Evolutionary conservation across 2,888 invertebrate species (phyloP).

Genomic region (Drosophila rubida): DNA sequence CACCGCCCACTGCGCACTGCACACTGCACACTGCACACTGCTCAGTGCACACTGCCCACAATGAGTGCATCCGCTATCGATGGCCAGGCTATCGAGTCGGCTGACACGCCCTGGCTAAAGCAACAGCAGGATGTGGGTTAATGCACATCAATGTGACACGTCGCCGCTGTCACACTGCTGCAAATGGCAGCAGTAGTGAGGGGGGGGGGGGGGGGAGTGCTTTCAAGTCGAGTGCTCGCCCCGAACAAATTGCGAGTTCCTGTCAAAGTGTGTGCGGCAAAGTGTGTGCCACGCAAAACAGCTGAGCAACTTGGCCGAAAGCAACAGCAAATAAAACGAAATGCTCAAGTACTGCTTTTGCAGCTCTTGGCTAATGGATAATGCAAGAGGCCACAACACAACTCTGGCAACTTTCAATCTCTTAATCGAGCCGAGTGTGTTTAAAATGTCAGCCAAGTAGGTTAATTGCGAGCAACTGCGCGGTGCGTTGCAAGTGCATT

Average conservation of each 20-base stretch:
- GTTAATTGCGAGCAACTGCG: not conserved
- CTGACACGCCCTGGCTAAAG: slow-evolving; percentile 14
- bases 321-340: not conserved
- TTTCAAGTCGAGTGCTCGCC: slow-evolving; percentile 13
- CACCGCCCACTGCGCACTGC: not conserved
- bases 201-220: not conserved
- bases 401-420: not conserved
- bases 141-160: slow-evolving; percentile 47
- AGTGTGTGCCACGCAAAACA: not conserved
- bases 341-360: not conserved
- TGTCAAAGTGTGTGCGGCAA: not conserved
- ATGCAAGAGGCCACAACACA: not conserved
- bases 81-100: slow-evolving; percentile 20
- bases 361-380: not conserved
- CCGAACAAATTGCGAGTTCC: slow-evolving; percentile 20
- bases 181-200: not conserved
- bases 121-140: slow-evolving; percentile 44
- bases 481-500: too few species aligned
- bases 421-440: not conserved
- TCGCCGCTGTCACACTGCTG: slow-evolving; percentile 15
- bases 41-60: not conserved
- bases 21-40: too few species aligned
- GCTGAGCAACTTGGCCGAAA: not conserved
- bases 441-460: not conserved
- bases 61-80: slow-evolving; percentile 19